phyloP scores from a whole-genome alignment of 2,797 vertebrate genomes.

The Furcifer pardalis region DNA sequence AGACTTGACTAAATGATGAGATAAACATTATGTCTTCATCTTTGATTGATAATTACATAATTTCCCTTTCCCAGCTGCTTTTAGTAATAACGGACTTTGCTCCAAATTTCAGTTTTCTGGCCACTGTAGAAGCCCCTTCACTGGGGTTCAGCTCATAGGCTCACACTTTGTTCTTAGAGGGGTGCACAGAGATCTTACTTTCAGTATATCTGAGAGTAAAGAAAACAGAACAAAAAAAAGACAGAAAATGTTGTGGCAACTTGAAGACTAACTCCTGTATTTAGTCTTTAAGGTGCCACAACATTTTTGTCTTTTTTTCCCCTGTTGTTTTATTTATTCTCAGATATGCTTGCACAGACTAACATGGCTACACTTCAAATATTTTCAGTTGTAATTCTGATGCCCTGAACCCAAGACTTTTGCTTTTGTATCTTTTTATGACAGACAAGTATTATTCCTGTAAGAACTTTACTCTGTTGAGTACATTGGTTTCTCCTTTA shows the following conservation, averaged over 20 bases:
- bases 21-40: background rate
- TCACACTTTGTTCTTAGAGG: background rate
- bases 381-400: background rate
- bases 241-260: no score
- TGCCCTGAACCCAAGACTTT: background rate
- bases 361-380: no score
- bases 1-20: conserved; percentile 1
- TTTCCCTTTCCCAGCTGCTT: background rate
- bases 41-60: background rate
- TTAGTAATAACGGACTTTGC: background rate
- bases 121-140: background rate
- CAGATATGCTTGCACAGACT: no score
- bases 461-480: background rate
- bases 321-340: no score
- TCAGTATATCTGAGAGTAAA: no score
- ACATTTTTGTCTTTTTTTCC: no score
- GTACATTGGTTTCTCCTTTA: conserved; percentile 7
- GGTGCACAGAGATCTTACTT: background rate
- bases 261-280: no score
- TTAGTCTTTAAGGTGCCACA: no score
- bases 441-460: background rate
- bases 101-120: background rate
- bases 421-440: background rate
- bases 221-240: no score
- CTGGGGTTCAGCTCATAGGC: background rate